Evolutionary conservation across 1,140 invertebrate species (phyloP).

Genomic region (Trichonephila clavata): DNA sequence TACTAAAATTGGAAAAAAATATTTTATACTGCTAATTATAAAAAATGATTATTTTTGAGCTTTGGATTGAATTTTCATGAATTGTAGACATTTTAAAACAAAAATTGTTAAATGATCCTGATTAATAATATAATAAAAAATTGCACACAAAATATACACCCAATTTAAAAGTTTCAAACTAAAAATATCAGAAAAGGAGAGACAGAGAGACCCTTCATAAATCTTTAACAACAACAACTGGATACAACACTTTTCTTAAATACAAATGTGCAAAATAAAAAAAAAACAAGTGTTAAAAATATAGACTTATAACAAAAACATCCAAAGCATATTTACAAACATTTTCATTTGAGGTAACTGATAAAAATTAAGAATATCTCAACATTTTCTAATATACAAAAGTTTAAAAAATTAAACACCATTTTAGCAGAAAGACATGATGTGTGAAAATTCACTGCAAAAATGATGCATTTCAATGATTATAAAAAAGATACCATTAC

Average conservation of each 20-base stretch:
- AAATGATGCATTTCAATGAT: background rate
- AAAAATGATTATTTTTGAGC: no score
- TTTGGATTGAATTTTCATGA: background rate
- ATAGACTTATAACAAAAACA: background rate
- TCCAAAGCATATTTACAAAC: constrained; percentile 53
- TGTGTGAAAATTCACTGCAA: background rate
- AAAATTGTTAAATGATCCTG: background rate
- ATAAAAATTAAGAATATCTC: background rate
- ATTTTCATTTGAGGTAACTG: background rate
- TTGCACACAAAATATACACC: background rate
- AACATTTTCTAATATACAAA: background rate
- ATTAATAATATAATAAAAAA: background rate
- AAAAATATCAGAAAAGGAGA: background rate
- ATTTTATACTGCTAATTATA: no score
- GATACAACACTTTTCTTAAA: background rate
- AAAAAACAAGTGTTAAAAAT: background rate
- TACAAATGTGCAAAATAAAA: background rate
- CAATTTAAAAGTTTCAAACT: background rate
- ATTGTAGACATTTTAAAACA: background rate
- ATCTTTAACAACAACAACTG: background rate
- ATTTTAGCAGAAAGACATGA: background rate
- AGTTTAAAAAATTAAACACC: constrained; percentile 1
- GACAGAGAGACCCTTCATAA: background rate
- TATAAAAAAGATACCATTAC: background rate
- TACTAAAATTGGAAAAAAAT: background rate